Evolutionary conservation across 2,888 invertebrate species (phyloP).

Genomic region (Coelopa pilipes): DNA sequence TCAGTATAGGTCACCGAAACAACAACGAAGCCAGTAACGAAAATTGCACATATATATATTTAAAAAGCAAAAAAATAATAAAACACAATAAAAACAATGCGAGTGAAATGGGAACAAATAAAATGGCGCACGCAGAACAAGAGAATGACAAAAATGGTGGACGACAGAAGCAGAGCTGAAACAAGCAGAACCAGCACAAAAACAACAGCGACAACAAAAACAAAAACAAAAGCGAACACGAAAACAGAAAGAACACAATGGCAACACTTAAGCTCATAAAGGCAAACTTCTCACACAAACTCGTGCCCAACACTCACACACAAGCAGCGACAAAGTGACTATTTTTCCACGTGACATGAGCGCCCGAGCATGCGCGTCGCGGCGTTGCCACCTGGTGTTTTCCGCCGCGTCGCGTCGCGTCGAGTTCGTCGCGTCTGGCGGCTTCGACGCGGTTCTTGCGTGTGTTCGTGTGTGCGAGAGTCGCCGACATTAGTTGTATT

Average conservation of each 20-base stretch:
- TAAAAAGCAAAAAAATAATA: too few relatives aligned
- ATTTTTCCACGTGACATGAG: constrained; percentile 7
- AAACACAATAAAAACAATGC: not conserved
- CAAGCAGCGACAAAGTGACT: not conserved
- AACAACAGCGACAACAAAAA: constrained; percentile 35
- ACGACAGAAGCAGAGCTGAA: too few relatives aligned
- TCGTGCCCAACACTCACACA: not conserved
- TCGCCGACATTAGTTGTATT: constrained; percentile 1
- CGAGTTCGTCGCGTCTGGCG: too few relatives aligned
- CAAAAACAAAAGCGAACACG: constrained; percentile 9
- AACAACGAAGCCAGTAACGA: constrained; percentile 7
- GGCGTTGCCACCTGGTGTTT: not conserved
- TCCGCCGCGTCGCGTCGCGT: too few relatives aligned
- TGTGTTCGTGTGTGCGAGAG: too few relatives aligned
- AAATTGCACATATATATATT: too few relatives aligned
- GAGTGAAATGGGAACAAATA: too few relatives aligned
- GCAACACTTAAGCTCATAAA: constrained; percentile 21
- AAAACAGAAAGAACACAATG: constrained; percentile 35
- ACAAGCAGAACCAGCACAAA: constrained; percentile 37
- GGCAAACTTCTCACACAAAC: not conserved
- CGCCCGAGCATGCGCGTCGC: not conserved
- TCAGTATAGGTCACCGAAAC: not conserved
- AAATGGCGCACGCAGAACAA: too few relatives aligned
- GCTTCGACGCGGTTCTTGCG: too few relatives aligned
- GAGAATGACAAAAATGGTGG: too few relatives aligned